Conservation (phyloP, 1,140 invertebrate genomes). For the Wasmannia auropunctata region DNA sequence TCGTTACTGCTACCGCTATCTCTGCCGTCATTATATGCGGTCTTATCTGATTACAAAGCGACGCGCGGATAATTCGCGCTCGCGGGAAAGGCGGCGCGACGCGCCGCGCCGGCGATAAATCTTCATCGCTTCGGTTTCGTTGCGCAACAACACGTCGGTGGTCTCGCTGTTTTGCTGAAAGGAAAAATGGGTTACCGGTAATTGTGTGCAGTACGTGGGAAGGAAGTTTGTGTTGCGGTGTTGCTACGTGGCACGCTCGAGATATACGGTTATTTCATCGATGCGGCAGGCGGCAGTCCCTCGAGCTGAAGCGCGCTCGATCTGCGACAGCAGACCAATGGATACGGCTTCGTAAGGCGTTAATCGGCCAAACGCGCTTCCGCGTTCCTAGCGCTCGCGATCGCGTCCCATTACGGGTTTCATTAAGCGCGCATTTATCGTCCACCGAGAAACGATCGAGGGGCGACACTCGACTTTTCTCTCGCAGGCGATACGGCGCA, state of each 20-base stretch:
- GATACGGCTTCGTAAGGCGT: conserved; percentile 8
- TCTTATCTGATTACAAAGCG: conserved; percentile 36
- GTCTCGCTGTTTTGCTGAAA: neutral
- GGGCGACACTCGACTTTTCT: conserved; percentile 27
- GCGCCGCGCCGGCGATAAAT: conserved; percentile 34
- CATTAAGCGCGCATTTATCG: conserved; percentile 3
- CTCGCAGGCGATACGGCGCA: neutral
- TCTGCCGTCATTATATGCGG: conserved; percentile 12
- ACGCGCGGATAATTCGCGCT: neutral
- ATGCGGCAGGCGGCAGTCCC: no score
- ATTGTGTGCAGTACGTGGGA: conserved; percentile 36
- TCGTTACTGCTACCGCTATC: conserved; percentile 45
- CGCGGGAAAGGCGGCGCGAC: conserved; percentile 42
- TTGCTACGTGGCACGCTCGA: neutral
- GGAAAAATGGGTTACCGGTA: conserved; percentile 48
- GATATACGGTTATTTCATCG: neutral
- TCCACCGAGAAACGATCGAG: neutral
- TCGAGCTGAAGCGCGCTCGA: conserved; percentile 1
- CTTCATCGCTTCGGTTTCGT: conserved; percentile 28
- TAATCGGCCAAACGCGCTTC: conserved; percentile 47
- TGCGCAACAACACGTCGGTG: conserved; percentile 33
- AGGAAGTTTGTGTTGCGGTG: neutral
- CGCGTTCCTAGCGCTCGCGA: conserved; percentile 53
- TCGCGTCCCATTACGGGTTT: neutral
- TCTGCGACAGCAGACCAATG: neutral